Conservation (phyloP, 2,797 vertebrate genomes). For the Rhinichthys osculus region DNA sequence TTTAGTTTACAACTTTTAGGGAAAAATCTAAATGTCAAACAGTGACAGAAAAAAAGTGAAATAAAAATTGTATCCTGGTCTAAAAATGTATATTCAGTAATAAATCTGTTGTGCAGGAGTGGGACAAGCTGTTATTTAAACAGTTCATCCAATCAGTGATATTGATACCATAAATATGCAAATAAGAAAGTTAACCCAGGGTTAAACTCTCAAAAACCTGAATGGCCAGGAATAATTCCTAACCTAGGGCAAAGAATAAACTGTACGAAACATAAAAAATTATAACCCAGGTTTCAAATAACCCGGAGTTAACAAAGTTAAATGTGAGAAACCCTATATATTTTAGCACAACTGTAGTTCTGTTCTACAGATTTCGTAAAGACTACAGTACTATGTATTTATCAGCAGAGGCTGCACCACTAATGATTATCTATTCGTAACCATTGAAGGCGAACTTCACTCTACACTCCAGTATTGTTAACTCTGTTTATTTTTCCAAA, state of each 20-base stretch:
- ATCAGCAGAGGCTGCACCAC: slow-evolving; percentile 2
- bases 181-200: not conserved
- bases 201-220: not conserved
- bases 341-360: not conserved
- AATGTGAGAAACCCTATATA: not conserved
- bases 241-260: not conserved
- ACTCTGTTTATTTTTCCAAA: slow-evolving; percentile 58
- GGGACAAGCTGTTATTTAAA: not conserved
- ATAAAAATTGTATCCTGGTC: not conserved
- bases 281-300: not conserved
- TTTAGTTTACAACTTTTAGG: not conserved
- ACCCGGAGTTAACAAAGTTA: not conserved
- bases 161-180: not conserved
- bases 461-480: slow-evolving; percentile 28
- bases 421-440: slow-evolving; percentile 7
- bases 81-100: not conserved
- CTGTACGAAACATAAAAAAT: not conserved
- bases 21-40: not conserved
- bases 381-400: not conserved
- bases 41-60: not conserved
- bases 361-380: not conserved
- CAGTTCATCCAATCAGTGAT: not conserved
- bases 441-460: not conserved
- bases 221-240: not conserved
- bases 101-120: no score